phyloP scores from a whole-genome alignment of 2,888 invertebrate genomes.

The Myathropa florea region DNA sequence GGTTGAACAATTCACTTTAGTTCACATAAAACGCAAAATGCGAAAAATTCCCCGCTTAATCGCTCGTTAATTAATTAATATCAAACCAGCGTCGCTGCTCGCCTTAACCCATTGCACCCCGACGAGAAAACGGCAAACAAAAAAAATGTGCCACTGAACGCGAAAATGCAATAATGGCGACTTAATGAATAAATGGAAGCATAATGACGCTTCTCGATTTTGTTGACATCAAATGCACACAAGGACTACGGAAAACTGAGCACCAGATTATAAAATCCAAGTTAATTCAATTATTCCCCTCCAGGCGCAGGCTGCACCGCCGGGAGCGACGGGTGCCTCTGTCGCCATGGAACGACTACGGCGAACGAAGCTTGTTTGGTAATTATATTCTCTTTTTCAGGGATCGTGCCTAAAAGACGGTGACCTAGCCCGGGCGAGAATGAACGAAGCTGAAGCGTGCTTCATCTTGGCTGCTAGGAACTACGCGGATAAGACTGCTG shows the following conservation, averaged over 20 bases:
- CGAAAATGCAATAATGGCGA: neutral
- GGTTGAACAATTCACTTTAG: no score
- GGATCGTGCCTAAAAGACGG: slow-evolving; percentile 98
- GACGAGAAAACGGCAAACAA: neutral
- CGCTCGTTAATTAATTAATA: no score
- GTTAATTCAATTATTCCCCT: neutral
- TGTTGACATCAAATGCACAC: neutral
- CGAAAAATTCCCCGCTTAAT: no score
- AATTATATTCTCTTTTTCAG: slow-evolving; percentile 80
- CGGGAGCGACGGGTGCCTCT: no score
- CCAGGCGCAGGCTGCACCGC: neutral
- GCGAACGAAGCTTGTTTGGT: neutral
- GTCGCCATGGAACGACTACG: no score
- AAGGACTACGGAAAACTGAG: neutral
- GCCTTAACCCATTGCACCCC: no score
- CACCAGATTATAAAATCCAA: neutral
- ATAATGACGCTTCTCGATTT: neutral
- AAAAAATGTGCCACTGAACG: neutral
- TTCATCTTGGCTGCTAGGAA: slow-evolving; percentile 97
- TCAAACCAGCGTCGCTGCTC: no score
- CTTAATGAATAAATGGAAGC: neutral
- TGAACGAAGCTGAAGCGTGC: slow-evolving; percentile 98
- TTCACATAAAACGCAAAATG: no score
- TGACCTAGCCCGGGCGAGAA: slow-evolving; percentile 95
- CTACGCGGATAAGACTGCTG: slow-evolving; percentile 97